Percentiles rank a stretch among this genome's conserved stretches.
These are phyloP conservation scores for Phaenicophaeus curvirostris DNA, from an alignment of 2,797 vertebrate species.

Conservation along the genomic window DNA sequence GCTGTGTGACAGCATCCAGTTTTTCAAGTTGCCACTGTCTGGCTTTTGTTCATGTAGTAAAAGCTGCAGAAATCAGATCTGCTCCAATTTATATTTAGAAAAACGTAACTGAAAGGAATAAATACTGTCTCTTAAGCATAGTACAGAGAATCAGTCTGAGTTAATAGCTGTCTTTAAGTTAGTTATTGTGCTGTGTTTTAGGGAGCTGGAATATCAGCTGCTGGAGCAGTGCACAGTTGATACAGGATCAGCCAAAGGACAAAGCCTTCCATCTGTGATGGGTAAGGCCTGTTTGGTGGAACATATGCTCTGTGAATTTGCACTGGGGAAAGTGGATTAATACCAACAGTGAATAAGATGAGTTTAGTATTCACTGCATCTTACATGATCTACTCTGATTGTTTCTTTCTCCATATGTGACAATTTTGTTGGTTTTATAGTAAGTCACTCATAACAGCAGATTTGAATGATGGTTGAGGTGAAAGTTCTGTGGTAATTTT, in stretches of 20 bases:
- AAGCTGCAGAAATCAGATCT: neutral
- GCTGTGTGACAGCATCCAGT: neutral
- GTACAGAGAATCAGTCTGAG: neutral
- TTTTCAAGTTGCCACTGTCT: neutral
- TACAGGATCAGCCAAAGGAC: conserved; percentile 86
- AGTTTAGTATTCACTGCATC: neutral
- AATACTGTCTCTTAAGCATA: neutral
- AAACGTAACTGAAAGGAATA: neutral
- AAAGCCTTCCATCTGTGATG: conserved; percentile 88
- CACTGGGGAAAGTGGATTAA: neutral
- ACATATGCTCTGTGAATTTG: neutral
- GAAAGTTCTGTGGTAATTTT: neutral
- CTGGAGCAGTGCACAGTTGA: conserved; percentile 93
- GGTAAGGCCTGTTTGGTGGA: conserved; percentile 75
- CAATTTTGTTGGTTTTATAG: neutral
- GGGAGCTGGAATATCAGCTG: conserved; percentile 89
- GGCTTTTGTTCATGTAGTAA: neutral
- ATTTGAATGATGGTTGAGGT: neutral
- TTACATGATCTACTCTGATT: accelerated
- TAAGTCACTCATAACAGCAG: neutral
- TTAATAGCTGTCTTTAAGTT: neutral
- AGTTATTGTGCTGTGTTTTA: conserved; percentile 55
- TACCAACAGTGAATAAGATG: neutral
- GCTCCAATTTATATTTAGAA: neutral
- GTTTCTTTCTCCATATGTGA: neutral